Conservation (phyloP, 2,797 vertebrate species). For the Betta splendens region DNA sequence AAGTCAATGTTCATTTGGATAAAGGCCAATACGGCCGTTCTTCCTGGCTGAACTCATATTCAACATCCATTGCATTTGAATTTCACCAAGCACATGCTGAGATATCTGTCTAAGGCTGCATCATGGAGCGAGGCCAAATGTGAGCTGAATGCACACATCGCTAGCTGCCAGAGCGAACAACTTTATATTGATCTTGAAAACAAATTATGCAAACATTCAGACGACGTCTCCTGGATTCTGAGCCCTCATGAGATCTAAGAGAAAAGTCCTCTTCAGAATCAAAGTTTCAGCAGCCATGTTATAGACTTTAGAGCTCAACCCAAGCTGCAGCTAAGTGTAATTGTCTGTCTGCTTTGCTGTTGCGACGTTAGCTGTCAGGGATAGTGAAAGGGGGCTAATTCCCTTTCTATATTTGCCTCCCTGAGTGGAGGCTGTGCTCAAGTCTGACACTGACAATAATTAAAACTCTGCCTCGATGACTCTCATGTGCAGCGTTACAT, state of each 20-base stretch:
- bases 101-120: slow-evolving; percentile 53
- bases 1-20: slow-evolving; percentile 60
- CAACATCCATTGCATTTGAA: slow-evolving; percentile 55
- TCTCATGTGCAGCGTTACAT: slow-evolving; percentile 63
- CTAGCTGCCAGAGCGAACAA: slow-evolving; percentile 44
- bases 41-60: slow-evolving; percentile 35
- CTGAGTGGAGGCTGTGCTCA: slow-evolving; percentile 58
- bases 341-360: slow-evolving; percentile 74
- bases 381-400: slow-evolving; percentile 74
- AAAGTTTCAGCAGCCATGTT: slow-evolving; percentile 47
- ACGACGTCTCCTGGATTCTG: slow-evolving; percentile 37
- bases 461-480: slow-evolving; percentile 74
- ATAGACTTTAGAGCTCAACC: slow-evolving; percentile 44
- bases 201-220: slow-evolving; percentile 39
- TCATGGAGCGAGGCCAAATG: slow-evolving; percentile 43
- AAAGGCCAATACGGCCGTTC: slow-evolving; percentile 41
- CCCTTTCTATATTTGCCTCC: slow-evolving; percentile 69
- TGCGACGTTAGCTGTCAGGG: slow-evolving; percentile 75
- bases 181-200: slow-evolving; percentile 51
- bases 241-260: slow-evolving; percentile 13
- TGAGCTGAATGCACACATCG: slow-evolving; percentile 22
- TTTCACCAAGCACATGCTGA: slow-evolving; percentile 35
- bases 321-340: slow-evolving; percentile 53
- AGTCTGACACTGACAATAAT: slow-evolving; percentile 79
- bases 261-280: slow-evolving; percentile 40